Base-by-base conservation (phyloP, 2,797 vertebrate species). In the Pangasius sanitwongsei region DNA sequence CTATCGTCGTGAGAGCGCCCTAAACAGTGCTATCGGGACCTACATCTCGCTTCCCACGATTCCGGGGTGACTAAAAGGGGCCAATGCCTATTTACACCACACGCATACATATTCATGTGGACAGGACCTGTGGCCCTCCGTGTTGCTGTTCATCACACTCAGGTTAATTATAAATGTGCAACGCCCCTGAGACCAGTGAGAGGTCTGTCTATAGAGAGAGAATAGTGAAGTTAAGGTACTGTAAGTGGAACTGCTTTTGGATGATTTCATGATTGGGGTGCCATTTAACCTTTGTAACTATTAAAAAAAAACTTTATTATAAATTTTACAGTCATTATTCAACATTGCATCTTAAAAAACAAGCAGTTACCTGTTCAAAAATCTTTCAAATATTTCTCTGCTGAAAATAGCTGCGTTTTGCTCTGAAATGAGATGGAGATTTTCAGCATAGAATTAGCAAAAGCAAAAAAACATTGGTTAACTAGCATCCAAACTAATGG, bases 11-110 rank as follows among this genome's bases (percentile, higher is more conserved):
- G 90, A 91, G 84, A 91, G 86, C 57, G 89, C 87, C 87, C 89
- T 90, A 88, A 91, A 90, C 86, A 86, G 81, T 55, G 87, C 69
- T 92, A 91, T 92, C 92, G 69, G 90, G 87, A 65, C 91, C 88
- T 89, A 85, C 89, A 92, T 92, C 92, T 92, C 72, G 63, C 87
- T 92, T 92, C 91, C 92, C 90, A 92, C 89, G 89, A 92, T 89
- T 90, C 91, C 85, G 81, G 89, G 90, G 90, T 89, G 92, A 91
- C 90, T 90, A 84, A 89, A 86, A 84, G 92, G 87, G 89, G 89
- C 91, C 87, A 91, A 85, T 81, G 88, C 83, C 89, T 90, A 90
- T 89, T 92, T 91, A 91, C 87, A 89, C 84, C 34, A 82, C 89
- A 67, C 31, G 4, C 92, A 92, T 92, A 89, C 92, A 92, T 92